These are phyloP conservation scores for Leuciscus idus DNA, from an alignment of 2,113 vertebrate genomes.

Conservation along the genomic window DNA sequence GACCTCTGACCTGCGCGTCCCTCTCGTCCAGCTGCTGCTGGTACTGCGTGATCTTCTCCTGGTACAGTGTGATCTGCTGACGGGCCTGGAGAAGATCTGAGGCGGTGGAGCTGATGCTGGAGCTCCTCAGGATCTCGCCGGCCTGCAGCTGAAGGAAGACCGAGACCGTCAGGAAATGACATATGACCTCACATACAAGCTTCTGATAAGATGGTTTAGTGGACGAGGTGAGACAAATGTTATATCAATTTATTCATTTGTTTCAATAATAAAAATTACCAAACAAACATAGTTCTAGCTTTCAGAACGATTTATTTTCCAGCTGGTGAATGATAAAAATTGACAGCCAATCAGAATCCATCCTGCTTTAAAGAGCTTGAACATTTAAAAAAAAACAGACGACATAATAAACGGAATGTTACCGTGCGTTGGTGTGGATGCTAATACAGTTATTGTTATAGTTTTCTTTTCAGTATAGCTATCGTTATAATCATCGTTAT, in stretches of 20 bases:
- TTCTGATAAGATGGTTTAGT: too few relatives aligned
- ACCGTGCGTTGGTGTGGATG: too few relatives aligned
- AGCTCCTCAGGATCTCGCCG: constrained; percentile 90
- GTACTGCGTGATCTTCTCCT: constrained; percentile 80
- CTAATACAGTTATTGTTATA: not conserved
- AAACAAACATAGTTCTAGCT: too few relatives aligned
- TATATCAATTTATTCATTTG: not conserved
- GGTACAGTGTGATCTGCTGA: constrained; percentile 86
- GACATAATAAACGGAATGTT: too few relatives aligned
- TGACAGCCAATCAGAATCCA: too few relatives aligned
- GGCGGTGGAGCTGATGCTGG: constrained; percentile 88
- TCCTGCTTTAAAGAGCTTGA: too few relatives aligned
- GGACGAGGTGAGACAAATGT: not conserved
- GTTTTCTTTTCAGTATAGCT: not conserved
- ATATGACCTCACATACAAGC: not conserved
- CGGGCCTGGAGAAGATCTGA: constrained; percentile 90
- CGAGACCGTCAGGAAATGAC: too few relatives aligned
- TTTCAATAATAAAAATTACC: too few relatives aligned
- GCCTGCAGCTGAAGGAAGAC: constrained; percentile 84
- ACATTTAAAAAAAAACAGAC: too few relatives aligned
- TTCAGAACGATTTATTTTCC: too few relatives aligned
- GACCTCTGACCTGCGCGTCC: constrained; percentile 74
- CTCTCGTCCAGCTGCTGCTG: constrained; percentile 89
- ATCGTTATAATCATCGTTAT: not conserved
- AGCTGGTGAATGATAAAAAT: too few relatives aligned